phyloP scores from a whole-genome alignment of 2,797 vertebrate genomes.

The Notolabrus celidotus region DNA sequence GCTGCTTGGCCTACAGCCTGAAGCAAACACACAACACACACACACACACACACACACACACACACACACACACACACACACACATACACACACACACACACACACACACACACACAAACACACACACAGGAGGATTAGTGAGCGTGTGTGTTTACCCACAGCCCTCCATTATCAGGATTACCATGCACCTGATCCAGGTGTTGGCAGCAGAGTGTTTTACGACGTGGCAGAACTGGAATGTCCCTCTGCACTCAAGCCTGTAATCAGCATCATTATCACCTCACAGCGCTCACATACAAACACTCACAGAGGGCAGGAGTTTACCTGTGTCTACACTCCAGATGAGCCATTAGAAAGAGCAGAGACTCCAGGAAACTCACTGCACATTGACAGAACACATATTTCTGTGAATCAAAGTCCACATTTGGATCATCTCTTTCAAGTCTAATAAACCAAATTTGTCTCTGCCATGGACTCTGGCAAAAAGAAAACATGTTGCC shows the following conservation, averaged over 20 bases:
- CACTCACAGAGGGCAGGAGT: too few relatives aligned
- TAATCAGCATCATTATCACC: slow-evolving; percentile 24
- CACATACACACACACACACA: not conserved
- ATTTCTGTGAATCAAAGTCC: too few relatives aligned
- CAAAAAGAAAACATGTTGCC: too few relatives aligned
- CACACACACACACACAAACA: slow-evolving; percentile 25
- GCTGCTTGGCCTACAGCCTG: slow-evolving; percentile 31
- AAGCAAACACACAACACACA: slow-evolving; percentile 9
- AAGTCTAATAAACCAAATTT: too few relatives aligned
- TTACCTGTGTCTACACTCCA: too few relatives aligned
- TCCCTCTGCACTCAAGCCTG: slow-evolving; percentile 35
- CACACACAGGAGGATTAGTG: slow-evolving; percentile 24
- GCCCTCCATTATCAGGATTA: slow-evolving; percentile 48
- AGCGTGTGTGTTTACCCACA: slow-evolving; percentile 28
- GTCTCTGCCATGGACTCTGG: too few relatives aligned
- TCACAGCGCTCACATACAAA: not conserved
- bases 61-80: slow-evolving; percentile 2
- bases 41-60: not conserved
- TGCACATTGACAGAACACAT: too few relatives aligned
- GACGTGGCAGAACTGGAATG: slow-evolving; percentile 76
- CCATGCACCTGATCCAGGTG: slow-evolving; percentile 74
- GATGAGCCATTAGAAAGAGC: too few relatives aligned
- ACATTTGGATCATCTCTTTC: too few relatives aligned
- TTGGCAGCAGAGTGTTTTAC: slow-evolving; percentile 70
- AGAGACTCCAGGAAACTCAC: too few relatives aligned